phyloP scores from a whole-genome alignment of 2,113 vertebrate species.

The Chamaetylas fuelleborni region DNA sequence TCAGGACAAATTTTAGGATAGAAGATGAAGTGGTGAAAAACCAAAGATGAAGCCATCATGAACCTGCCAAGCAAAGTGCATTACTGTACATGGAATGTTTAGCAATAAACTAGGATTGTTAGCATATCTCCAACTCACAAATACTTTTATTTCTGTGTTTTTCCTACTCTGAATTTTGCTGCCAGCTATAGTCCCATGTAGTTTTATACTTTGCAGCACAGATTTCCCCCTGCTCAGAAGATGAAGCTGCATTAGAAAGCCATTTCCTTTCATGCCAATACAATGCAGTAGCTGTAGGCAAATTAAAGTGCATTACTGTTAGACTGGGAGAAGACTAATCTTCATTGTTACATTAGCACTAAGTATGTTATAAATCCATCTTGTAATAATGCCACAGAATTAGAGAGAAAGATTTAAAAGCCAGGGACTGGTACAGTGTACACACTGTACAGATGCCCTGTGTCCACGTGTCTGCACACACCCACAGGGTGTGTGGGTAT shows the following conservation, averaged over 20 bases:
- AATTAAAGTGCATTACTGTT: slow-evolving; percentile 61
- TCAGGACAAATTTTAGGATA: neutral
- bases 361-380: slow-evolving; percentile 71
- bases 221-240: slow-evolving; percentile 70
- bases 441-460: neutral
- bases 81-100: neutral
- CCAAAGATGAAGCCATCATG: neutral
- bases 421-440: neutral
- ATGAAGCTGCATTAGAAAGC: slow-evolving; percentile 68
- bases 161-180: slow-evolving; percentile 61
- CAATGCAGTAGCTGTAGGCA: slow-evolving; percentile 61
- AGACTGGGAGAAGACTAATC: slow-evolving; percentile 58
- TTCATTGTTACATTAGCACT: slow-evolving; percentile 60
- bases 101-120: slow-evolving; percentile 61
- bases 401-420: neutral
- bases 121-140: slow-evolving; percentile 56
- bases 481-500: fast-evolving
- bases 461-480: neutral
- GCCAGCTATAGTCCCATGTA: slow-evolving; percentile 46
- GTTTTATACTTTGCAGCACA: slow-evolving; percentile 66
- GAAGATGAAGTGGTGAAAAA: slow-evolving; percentile 3
- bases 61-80: neutral
- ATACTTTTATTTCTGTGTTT: slow-evolving; percentile 59
- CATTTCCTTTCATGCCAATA: slow-evolving; percentile 64
- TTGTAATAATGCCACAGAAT: slow-evolving; percentile 48